phyloP scores from a whole-genome alignment of 92 coral and sea anemone species.

The Zoanthus sansibaricus region DNA sequence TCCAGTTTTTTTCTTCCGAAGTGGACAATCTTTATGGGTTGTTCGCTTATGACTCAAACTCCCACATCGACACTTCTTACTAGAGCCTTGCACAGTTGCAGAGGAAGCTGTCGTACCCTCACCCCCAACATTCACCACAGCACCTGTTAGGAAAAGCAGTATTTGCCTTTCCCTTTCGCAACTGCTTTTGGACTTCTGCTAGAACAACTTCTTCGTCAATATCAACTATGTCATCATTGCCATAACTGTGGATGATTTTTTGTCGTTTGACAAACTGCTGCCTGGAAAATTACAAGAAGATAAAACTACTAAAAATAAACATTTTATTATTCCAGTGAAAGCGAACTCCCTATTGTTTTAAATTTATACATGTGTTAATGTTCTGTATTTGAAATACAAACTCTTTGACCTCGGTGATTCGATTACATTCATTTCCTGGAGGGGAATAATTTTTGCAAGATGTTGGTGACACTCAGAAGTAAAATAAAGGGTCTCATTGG shows the following conservation, averaged over 20 bases:
- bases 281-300: background rate
- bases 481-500: background rate
- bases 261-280: conserved; percentile 17
- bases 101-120: conserved; percentile 22
- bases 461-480: background rate
- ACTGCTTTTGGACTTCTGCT: conserved; percentile 15
- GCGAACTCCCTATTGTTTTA: background rate
- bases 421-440: background rate
- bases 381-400: background rate
- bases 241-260: conserved; percentile 10
- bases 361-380: background rate
- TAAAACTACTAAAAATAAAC: background rate
- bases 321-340: background rate
- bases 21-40: conserved; percentile 16
- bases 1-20: background rate
- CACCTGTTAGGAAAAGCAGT: conserved; percentile 19
- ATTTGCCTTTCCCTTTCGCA: conserved; percentile 22
- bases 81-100: background rate
- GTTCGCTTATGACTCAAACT: conserved; percentile 2
- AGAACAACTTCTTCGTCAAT: conserved; percentile 11
- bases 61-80: conserved; percentile 26
- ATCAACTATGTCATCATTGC: conserved; percentile 4
- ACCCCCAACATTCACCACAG: conserved; percentile 20
- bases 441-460: background rate
- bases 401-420: conserved; percentile 1